These are phyloP conservation scores for Corythoichthys haematopterus DNA, from an alignment of 2,113 vertebrate species.

Conservation along the genomic window DNA sequence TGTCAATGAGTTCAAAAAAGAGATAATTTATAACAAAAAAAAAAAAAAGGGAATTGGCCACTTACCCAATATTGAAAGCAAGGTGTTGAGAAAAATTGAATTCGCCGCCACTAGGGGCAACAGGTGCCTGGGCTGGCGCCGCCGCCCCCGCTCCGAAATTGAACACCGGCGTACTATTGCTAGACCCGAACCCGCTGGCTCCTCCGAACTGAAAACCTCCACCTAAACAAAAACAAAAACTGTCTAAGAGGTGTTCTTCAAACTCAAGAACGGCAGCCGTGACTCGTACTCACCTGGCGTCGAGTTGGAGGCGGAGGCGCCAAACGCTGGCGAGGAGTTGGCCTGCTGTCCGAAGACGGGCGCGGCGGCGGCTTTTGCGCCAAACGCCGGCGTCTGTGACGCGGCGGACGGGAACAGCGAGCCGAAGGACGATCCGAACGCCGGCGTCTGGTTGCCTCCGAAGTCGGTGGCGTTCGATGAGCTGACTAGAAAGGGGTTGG, in stretches of 20 bases:
- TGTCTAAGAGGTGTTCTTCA: not conserved
- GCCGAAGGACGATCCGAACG: conserved; percentile 83
- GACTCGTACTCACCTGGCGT: conserved; percentile 67
- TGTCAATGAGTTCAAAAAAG: no score
- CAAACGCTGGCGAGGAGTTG: conserved; percentile 75
- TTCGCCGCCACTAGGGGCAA: conserved; percentile 64
- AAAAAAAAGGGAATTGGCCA: not conserved
- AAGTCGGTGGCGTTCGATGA: conserved; percentile 73
- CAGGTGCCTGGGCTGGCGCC: conserved; percentile 43
- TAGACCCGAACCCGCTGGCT: conserved; percentile 73
- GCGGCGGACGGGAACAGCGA: conserved; percentile 76
- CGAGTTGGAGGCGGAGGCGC: conserved; percentile 65
- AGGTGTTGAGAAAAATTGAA: conserved; percentile 76
- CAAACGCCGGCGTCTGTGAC: conserved; percentile 79
- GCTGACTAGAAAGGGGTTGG: conserved; percentile 78
- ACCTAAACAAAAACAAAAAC: conserved; percentile 50
- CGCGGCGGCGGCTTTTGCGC: conserved; percentile 75
- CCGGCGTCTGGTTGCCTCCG: conserved; percentile 74
- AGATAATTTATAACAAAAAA: no score
- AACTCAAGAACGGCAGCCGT: not conserved
- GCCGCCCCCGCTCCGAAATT: conserved; percentile 74
- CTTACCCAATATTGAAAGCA: conserved; percentile 84
- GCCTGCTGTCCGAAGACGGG: conserved; percentile 82
- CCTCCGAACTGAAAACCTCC: conserved; percentile 85
- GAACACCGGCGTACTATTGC: conserved; percentile 74